Percentiles rank a stretch among this genome's conserved stretches.
These are phyloP conservation scores for Odontocerum albicorne DNA, from an alignment of 2,888 invertebrate genomes.

Conservation along the genomic window DNA sequence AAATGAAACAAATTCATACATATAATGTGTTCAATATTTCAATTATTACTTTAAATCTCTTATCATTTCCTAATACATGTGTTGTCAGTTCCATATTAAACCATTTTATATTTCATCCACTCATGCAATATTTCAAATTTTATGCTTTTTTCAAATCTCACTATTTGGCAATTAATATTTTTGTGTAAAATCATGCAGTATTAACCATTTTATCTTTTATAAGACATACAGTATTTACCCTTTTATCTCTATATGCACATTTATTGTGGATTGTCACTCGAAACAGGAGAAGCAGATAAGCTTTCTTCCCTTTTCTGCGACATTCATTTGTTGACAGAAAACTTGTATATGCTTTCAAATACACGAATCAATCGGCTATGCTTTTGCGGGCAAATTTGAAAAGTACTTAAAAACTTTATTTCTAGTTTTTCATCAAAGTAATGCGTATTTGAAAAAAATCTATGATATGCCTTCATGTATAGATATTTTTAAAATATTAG, in stretches of 20 bases:
- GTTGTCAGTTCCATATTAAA: no score
- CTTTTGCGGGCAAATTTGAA: conserved; percentile 13
- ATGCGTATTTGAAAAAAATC: conserved; percentile 10
- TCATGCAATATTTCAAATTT: no score
- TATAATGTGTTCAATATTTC: no score
- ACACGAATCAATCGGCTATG: conserved; percentile 19
- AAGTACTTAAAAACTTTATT: neutral
- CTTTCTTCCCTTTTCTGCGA: conserved; percentile 13
- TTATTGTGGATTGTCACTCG: conserved; percentile 14
- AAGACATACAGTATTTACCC: no score
- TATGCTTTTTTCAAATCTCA: no score
- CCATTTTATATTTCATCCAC: no score
- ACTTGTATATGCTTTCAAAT: conserved; percentile 17
- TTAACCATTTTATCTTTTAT: no score
- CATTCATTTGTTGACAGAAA: conserved; percentile 3
- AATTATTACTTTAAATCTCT: no score
- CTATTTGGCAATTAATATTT: no score
- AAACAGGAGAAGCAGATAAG: conserved; percentile 3
- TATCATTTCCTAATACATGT: no score
- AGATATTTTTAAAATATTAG: conserved; percentile 12
- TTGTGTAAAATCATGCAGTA: no score
- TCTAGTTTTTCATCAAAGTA: conserved; percentile 1
- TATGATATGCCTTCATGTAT: conserved; percentile 17
- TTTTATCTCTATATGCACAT: conserved; percentile 5
- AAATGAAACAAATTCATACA: no score